phyloP scores from a whole-genome alignment of 2,113 vertebrate species.

The Heptranchias perlo region DNA sequence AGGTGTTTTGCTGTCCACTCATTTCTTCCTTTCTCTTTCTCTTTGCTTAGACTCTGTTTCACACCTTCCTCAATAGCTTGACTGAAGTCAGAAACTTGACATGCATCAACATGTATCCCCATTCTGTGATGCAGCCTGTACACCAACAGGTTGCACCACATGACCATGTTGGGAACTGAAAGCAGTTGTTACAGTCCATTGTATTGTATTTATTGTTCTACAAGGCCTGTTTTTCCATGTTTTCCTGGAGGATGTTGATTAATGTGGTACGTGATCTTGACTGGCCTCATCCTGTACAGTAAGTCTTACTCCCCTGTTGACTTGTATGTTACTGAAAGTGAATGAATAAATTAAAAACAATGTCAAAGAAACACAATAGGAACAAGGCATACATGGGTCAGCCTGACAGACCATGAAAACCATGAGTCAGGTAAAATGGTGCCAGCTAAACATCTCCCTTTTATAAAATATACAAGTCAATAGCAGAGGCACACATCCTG shows the following conservation, averaged over 20 bases:
- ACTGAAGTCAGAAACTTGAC: not conserved
- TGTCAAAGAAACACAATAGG: not conserved
- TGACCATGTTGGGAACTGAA: not conserved
- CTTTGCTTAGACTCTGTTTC: not conserved
- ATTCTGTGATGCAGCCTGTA: not conserved
- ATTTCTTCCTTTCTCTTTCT: not conserved
- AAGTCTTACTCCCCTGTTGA: not conserved
- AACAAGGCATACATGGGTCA: not conserved
- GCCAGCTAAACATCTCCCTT: constrained; percentile 6
- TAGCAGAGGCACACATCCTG: constrained; percentile 20
- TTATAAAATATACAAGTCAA: not conserved
- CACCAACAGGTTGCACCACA: not conserved
- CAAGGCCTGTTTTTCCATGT: not conserved
- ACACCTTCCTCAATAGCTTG: not conserved
- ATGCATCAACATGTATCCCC: not conserved
- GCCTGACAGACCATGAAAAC: not conserved
- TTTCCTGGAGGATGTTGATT: constrained; percentile 32
- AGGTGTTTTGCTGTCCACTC: not conserved
- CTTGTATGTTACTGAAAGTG: not conserved
- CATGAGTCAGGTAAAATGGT: not conserved
- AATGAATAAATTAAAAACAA: not conserved
- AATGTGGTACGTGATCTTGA: not conserved
- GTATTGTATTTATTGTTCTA: constrained; percentile 7
- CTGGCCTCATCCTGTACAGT: constrained; percentile 6
- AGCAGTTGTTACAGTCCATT: not conserved